phyloP scores from a whole-genome alignment of 1,140 invertebrate genomes.

The Drosophila teissieri region DNA sequence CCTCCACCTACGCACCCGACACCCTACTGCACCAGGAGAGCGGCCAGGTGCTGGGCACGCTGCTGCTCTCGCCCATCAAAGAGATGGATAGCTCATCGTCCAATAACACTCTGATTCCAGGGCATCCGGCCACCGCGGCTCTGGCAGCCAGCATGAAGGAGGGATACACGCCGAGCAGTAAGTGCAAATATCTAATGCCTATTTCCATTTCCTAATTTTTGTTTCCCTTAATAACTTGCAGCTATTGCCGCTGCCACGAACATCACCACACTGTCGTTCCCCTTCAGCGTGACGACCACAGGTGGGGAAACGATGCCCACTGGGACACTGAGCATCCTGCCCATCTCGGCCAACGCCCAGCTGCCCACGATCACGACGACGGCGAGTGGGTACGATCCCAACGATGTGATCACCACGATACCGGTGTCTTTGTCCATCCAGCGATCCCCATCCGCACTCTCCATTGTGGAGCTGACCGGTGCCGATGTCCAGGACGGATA shows the following conservation, averaged over 20 bases:
- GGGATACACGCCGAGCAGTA: conserved; percentile 51
- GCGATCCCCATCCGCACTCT: conserved; percentile 63
- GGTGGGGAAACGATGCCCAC: conserved; percentile 65
- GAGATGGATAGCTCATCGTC: conserved; percentile 89
- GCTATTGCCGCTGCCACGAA: conserved; percentile 62
- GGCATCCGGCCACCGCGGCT: conserved; percentile 83
- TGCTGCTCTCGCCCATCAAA: conserved; percentile 91
- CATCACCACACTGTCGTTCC: conserved; percentile 79
- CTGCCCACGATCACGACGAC: conserved; percentile 77
- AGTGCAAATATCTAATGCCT: conserved; percentile 13
- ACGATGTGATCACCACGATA: conserved; percentile 77
- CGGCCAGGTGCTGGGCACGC: conserved; percentile 89
- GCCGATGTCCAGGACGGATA: conserved; percentile 46
- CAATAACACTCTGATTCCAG: conserved; percentile 89
- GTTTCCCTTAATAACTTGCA: not conserved
- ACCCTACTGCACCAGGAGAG: conserved; percentile 85
- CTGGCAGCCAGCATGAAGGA: conserved; percentile 73
- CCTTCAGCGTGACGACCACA: conserved; percentile 74
- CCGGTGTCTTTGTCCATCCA: conserved; percentile 78
- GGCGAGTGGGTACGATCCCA: conserved; percentile 67
- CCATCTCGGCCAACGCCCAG: conserved; percentile 62
- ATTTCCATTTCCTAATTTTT: not conserved
- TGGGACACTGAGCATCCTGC: conserved; percentile 75
- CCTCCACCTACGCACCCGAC: conserved; percentile 86
- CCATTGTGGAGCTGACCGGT: conserved; percentile 69